phyloP scores from a whole-genome alignment of 2,888 invertebrate species.

The Steinernema hermaphroditum region DNA sequence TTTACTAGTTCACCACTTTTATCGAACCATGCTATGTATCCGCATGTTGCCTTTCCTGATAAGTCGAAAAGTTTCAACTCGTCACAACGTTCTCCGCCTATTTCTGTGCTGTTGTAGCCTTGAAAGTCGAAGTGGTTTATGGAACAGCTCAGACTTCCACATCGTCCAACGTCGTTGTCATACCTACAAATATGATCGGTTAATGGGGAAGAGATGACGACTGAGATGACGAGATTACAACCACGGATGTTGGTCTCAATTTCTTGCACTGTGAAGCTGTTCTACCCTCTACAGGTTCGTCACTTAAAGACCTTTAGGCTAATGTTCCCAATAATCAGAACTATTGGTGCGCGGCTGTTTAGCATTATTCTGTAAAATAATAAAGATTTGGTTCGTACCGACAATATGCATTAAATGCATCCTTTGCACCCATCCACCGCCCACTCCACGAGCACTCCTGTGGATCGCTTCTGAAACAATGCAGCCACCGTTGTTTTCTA shows the following conservation, averaged over 20 bases:
- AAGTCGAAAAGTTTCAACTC: conserved; percentile 52
- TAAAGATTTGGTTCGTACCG: too few species aligned
- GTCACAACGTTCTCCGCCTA: conserved; percentile 57
- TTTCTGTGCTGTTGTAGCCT: conserved; percentile 51
- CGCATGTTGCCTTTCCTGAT: conserved; percentile 60
- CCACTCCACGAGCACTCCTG: conserved; percentile 61
- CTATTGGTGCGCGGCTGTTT: too few species aligned
- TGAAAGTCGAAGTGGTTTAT: conserved; percentile 17
- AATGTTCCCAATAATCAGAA: too few species aligned
- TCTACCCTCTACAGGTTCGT: too few species aligned
- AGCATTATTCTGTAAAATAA: too few species aligned
- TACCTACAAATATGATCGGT: too few species aligned
- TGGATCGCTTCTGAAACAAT: conserved; percentile 52
- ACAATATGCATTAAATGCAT: conserved; percentile 61
- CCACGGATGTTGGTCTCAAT: too few species aligned
- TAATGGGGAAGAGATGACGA: conserved; percentile 55
- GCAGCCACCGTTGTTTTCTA: too few species aligned
- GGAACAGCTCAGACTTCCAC: conserved; percentile 2
- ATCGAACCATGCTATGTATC: conserved; percentile 63
- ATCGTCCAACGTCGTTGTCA: conserved; percentile 35
- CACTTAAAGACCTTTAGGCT: too few species aligned
- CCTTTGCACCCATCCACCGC: conserved; percentile 63
- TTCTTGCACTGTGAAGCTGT: too few species aligned
- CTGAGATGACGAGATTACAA: too few species aligned
- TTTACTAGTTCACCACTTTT: conserved; percentile 53